Base-by-base conservation (phyloP, 2,797 vertebrate genomes). In the Tolypeutes matacus region DNA sequence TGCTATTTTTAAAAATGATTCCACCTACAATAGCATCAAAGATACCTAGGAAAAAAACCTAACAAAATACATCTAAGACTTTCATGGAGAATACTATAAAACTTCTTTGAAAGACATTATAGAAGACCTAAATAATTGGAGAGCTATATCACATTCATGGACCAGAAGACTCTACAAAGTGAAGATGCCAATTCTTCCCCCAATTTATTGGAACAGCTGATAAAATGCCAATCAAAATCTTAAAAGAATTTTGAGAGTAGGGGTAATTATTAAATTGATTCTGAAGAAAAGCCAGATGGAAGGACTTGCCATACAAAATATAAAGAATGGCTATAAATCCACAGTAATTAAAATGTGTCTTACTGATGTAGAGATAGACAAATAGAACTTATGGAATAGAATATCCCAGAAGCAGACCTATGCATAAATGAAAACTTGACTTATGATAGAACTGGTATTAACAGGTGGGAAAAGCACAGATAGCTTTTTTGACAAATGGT, bases 311-410 rank as follows among this genome's bases (percentile, higher is more conserved):
- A 69, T 69, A 69, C 20, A 69, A 80, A 42, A 69, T 69, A 69
- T 42, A 42, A 80, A n/a, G 49, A 42, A 89, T 78, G 65, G 67
- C 18, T 78, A 69, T 80, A 80, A 80, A 80, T 69, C 29, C 34
- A 29, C 39, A 67, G 4, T 89, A 67, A 80, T 80, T 89, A 69
- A 89, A 78, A n/a, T 27, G 29, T 29, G 80, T 69, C 87, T 69
- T 78, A 78, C 75, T 69, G 49, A 89, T 8, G 7, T 13, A 78
- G 62, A 67, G 27, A 42, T 25, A 4, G 34, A 81, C 58, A 39
- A 80, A 80, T 70, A 76, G 46, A 90, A 29, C 64, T 29, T 58
- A 14, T 80, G 62, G 56, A 80, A 80, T 80, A 89, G 42, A 89
- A 58, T 58, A 62, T 23, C 3, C 12, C 25, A 27, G 60, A 27